phyloP scores from a whole-genome alignment of 2,113 vertebrate species.

The Cololabis saira region DNA sequence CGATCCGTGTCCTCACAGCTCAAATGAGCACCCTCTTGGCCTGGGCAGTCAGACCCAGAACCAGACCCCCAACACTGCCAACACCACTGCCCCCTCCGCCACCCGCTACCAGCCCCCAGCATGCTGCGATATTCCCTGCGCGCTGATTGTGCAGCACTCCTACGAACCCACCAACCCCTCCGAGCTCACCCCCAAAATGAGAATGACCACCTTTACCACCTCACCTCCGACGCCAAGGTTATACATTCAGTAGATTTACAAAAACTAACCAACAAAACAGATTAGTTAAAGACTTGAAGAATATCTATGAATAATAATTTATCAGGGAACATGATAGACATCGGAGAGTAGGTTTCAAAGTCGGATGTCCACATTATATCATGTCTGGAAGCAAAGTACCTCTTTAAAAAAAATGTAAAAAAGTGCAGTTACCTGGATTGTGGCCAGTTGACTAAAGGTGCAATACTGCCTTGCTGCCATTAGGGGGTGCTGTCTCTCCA shows the following conservation, averaged over 20 bases:
- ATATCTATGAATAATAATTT: constrained; percentile 21
- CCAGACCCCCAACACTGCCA: constrained; percentile 62
- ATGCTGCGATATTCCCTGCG: constrained; percentile 78
- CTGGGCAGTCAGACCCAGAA: constrained; percentile 64
- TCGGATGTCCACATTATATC: constrained; percentile 1
- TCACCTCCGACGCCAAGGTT: constrained; percentile 80
- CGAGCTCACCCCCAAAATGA: constrained; percentile 77
- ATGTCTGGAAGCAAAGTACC: constrained; percentile 32
- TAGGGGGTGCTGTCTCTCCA: constrained; percentile 52
- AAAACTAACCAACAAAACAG: constrained; percentile 28
- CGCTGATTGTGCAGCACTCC: constrained; percentile 77
- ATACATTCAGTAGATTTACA: constrained; percentile 70
- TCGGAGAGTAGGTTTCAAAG: constrained; percentile 7
- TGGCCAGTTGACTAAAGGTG: constrained; percentile 40
- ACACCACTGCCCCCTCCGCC: constrained; percentile 51
- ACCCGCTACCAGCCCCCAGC: constrained; percentile 76
- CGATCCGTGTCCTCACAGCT: constrained; percentile 61
- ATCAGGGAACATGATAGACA: constrained; percentile 15
- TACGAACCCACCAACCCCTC: constrained; percentile 72
- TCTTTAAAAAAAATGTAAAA: constrained; percentile 10
- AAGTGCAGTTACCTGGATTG: constrained; percentile 20
- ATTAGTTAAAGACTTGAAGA: constrained; percentile 53
- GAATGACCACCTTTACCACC: constrained; percentile 80
- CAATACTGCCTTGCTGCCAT: constrained; percentile 52
- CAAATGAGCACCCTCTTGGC: constrained; percentile 62